These are phyloP conservation scores for Papilio polytes DNA, from an alignment of 1,140 invertebrate genomes.

Conservation along the genomic window DNA sequence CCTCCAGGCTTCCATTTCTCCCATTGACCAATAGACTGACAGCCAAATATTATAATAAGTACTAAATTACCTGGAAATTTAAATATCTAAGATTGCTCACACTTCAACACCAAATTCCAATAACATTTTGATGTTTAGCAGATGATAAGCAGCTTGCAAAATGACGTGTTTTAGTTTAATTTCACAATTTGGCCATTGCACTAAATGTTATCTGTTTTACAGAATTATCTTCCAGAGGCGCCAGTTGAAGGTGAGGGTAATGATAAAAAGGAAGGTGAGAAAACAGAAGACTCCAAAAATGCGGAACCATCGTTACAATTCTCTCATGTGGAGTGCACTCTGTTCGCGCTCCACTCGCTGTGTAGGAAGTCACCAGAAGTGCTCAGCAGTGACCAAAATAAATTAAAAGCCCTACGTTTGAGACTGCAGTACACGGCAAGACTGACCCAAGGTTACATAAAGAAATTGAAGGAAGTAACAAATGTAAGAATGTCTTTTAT, in stretches of 20 bases:
- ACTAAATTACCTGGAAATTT: too few relatives aligned
- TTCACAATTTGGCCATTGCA: too few relatives aligned
- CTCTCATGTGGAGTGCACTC: conserved; percentile 96
- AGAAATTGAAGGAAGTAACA: conserved; percentile 94
- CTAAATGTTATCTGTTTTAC: not conserved
- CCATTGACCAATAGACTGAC: too few relatives aligned
- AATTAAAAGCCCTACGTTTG: conserved; percentile 94
- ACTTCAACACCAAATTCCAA: too few relatives aligned
- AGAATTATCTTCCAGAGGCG: conserved; percentile 92
- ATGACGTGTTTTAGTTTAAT: too few relatives aligned
- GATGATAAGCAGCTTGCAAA: too few relatives aligned
- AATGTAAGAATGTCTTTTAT: conserved; percentile 66
- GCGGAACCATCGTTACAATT: conserved; percentile 93
- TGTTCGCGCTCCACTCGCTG: conserved; percentile 95
- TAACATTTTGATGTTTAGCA: too few relatives aligned
- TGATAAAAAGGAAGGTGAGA: conserved; percentile 73
- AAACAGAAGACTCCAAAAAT: conserved; percentile 61
- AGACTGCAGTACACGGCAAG: conserved; percentile 96
- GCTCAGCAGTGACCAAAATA: conserved; percentile 90
- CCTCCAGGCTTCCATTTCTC: too few relatives aligned
- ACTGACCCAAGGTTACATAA: conserved; percentile 96
- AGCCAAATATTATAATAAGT: too few relatives aligned
- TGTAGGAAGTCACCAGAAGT: conserved; percentile 90
- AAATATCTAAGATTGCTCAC: too few relatives aligned
- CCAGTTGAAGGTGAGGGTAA: conserved; percentile 85